Evolutionary conservation across 1,140 invertebrate genomes (phyloP), one percentile per base, ranked within the genome.

Genomic region (Cydia pomonella): DNA sequence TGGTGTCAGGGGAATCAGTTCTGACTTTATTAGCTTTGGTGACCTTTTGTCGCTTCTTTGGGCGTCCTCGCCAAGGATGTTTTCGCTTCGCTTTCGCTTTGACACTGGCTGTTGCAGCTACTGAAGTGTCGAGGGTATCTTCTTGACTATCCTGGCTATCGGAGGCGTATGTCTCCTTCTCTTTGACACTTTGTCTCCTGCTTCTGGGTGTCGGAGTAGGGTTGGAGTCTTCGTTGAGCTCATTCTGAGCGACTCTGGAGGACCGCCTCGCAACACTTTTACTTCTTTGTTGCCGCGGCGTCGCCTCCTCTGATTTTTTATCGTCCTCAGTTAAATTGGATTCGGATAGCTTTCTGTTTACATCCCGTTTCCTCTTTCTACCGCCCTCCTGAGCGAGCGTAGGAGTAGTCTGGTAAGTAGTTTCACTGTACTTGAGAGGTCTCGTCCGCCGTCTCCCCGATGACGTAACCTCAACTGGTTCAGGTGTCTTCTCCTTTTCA

Each of bases 391-490:
- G 53, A 27, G 72, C 29, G 6, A 84, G 33, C 16, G 81, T 80
- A 0, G 89, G 88, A 2, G 88, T 91, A 0, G 91, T 93, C 78
- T 93, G 92, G 77, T 92, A 95, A 16, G 94, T 94, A 23, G 94
- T 94, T 83, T 95, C 94, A 73, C 94, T 94, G 79, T 94, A 95
- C 84, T 95, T 95, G 18, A 92, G 92, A 13, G 94, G 94, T 53
- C 94, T 87, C 29, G 94, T 95, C 41, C 94, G 84, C 86, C 93
- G 93, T 75, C 94, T 87, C 9, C 94, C 94, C 0, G 94, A 95
- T 10, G 94, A 95, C 2, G 94, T 95, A 0, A 94, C 91, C 86
- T 95, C 94, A 29, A 94, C 80, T 2, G 86, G 82, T 50, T 92
- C 87, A 10, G 77, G 53, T 38, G 76, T 76, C 33, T 75, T 71